Conservation (phyloP, 2,888 invertebrate genomes). For the Eupithecia subfuscata region DNA sequence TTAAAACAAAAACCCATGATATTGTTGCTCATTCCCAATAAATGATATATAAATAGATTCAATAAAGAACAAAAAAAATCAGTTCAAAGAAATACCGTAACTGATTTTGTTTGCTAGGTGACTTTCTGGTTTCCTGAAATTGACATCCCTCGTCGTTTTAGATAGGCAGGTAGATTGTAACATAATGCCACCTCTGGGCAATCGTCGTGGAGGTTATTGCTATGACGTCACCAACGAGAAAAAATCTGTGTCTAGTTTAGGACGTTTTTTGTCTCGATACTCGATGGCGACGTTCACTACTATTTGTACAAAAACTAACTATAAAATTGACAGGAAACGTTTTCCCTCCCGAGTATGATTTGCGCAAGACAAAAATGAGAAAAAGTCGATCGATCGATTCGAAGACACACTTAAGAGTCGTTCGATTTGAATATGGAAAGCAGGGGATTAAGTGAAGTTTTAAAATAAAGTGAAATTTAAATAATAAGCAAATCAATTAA, state of each 20-base stretch:
- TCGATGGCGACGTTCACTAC: background rate
- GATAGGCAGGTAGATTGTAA: slow-evolving; percentile 31
- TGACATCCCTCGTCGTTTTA: slow-evolving; percentile 28
- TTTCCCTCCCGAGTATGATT: background rate
- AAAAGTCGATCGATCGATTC: background rate
- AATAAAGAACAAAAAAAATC: background rate
- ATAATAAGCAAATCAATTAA: background rate
- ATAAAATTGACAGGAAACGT: background rate
- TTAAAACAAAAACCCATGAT: background rate
- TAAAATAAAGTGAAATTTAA: background rate
- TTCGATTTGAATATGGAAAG: background rate
- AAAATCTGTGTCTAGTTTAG: background rate
- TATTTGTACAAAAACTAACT: background rate
- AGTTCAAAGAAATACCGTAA: no score
- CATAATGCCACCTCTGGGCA: background rate
- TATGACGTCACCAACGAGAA: background rate
- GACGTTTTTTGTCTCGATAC: background rate
- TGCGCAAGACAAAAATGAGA: background rate
- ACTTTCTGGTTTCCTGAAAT: background rate
- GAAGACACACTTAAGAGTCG: background rate
- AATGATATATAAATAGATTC: no score
- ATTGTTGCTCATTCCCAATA: background rate
- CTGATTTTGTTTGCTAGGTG: no score
- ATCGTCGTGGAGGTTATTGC: background rate
- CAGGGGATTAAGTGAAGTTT: background rate